Evolutionary conservation across 2,797 vertebrate species (phyloP).

Genomic region (Macropus fuliginosus): DNA sequence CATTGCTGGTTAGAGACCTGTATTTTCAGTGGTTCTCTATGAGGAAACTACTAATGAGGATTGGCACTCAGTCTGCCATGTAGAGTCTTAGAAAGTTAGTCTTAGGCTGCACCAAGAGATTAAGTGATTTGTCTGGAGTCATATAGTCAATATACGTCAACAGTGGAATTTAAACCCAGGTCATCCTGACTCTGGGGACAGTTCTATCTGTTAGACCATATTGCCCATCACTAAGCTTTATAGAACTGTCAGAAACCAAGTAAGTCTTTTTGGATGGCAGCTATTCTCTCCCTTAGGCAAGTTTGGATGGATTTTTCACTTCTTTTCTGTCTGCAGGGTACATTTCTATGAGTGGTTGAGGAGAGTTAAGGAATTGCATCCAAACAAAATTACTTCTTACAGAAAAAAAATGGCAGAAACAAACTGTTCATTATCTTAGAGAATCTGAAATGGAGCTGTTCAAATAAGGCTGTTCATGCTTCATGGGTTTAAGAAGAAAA

Average conservation of each 20-base stretch:
- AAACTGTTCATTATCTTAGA: neutral
- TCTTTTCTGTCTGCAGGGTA: neutral
- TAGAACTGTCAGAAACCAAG: neutral
- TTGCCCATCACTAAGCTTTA: neutral
- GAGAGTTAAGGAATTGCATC: neutral
- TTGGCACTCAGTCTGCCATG: neutral
- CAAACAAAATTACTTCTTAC: conserved; percentile 8
- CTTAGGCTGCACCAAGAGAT: neutral
- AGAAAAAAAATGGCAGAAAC: neutral
- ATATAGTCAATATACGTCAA: neutral
- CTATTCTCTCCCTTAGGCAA: neutral
- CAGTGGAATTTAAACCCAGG: neutral
- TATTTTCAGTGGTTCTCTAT: neutral
- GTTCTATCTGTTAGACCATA: neutral
- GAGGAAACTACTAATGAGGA: neutral
- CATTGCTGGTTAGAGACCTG: neutral
- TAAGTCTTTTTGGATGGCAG: neutral
- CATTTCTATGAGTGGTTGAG: neutral
- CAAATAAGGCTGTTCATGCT: neutral
- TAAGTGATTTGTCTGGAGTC: neutral
- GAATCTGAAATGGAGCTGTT: conserved; percentile 1
- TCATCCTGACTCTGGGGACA: neutral
- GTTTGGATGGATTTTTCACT: neutral
- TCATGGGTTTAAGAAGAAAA: conserved; percentile 12
- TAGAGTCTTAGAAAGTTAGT: neutral